Base-by-base conservation (phyloP, 2,797 vertebrate genomes). In the Enteromius afrohamiltoni region DNA sequence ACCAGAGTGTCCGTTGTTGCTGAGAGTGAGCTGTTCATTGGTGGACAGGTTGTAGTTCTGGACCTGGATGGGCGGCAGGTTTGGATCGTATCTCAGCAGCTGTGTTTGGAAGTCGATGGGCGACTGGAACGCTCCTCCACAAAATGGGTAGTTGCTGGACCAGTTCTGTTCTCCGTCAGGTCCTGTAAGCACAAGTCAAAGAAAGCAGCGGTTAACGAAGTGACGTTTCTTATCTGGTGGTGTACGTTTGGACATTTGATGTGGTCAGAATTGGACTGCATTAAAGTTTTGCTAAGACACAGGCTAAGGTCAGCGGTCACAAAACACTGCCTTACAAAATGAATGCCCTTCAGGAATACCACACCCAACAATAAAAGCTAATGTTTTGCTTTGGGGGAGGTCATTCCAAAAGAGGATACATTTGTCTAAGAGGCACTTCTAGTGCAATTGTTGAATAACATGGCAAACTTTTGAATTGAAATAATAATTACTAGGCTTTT, bases 1-100 rank as follows among this genome's bases (percentile, higher is more conserved):
- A n/a, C 98, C 93, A 85, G 97, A 97, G 84, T 99, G 97, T 40
- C 98, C 98, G 8, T 96, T 96, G 86, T 99, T 99, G 87, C 93
- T 95, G 81, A 99, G 88, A n/a, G 93, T 94, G 34, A 99, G 96
- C 45, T 92, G 92, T 60, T 96, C 94, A 0, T 84, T 84, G 49
- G 91, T 88, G 6, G 95, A 90, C 82, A 96, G 90, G 0, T 97
- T 94, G 89, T 98, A 99, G 89, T 97, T 96, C 73, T 94, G 92
- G 80, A 98, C 90, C 82, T 94, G 93, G 29, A 99, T 91, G 34
- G 97, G 96, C 7, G 77, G 58, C 40, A 99, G 91, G 53, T 90
- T 91, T n/a, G 96, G 93, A 71, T 97, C 95, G 0, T 97, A 99
- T 85, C 95, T 94, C n/a, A 98, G 94, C 85, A 96, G 94, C 23